These are phyloP conservation scores for Sylvia borin DNA, from an alignment of 2,797 vertebrate genomes.

Conservation along the genomic window DNA sequence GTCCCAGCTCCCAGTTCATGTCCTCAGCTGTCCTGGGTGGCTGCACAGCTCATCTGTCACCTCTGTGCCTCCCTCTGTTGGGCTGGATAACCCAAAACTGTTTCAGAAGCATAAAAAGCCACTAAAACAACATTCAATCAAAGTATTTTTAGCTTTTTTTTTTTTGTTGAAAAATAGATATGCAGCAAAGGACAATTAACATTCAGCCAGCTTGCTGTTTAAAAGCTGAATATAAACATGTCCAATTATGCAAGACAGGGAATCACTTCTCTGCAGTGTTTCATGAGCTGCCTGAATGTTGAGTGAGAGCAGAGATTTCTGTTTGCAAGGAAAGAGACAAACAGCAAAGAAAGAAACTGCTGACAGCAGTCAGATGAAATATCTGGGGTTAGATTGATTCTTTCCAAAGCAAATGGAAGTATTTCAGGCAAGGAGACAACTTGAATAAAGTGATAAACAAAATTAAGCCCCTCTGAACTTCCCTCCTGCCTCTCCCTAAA, in stretches of 20 bases:
- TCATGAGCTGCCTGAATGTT: neutral
- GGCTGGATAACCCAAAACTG: neutral
- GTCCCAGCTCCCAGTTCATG: neutral
- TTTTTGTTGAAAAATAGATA: neutral
- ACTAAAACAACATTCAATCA: neutral
- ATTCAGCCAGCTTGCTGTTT: neutral
- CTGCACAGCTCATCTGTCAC: neutral
- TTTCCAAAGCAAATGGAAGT: neutral
- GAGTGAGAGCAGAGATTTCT: constrained; percentile 7
- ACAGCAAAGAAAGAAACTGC: neutral
- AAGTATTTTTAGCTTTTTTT: neutral
- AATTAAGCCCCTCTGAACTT: neutral
- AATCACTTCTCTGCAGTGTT: neutral
- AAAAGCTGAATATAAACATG: neutral
- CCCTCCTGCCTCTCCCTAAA: neutral
- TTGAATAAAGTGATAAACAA: neutral
- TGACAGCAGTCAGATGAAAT: neutral
- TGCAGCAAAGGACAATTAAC: neutral
- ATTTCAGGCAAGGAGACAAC: neutral
- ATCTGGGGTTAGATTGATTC: neutral
- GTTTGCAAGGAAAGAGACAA: neutral
- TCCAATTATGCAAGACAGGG: neutral
- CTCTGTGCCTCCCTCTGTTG: neutral
- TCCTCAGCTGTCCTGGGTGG: neutral
- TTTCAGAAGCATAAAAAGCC: neutral